These are phyloP conservation scores for Timema podura DNA, from an alignment of 2,888 invertebrate genomes.

Conservation along the genomic window DNA sequence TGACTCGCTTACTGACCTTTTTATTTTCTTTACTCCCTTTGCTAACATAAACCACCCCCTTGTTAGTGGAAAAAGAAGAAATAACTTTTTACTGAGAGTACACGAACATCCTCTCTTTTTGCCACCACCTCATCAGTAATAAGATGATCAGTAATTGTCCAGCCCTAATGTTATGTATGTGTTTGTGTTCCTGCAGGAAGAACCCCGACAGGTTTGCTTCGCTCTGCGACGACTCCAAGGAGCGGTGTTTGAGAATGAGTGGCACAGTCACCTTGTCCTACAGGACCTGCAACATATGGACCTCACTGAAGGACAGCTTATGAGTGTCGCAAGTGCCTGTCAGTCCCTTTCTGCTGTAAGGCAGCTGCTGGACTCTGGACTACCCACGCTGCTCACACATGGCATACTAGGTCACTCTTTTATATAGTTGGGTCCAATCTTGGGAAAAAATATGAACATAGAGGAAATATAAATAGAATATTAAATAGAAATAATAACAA, in stretches of 20 bases:
- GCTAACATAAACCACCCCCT: no score
- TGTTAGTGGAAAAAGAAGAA: no score
- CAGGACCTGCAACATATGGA: constrained; percentile 54
- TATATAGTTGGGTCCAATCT: no score
- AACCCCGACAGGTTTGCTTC: constrained; percentile 22
- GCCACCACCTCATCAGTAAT: no score
- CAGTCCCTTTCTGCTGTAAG: constrained; percentile 74
- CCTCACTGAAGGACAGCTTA: constrained; percentile 61
- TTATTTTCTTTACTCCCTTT: no score
- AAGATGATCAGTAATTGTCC: no score
- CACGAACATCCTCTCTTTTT: no score
- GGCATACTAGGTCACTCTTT: constrained; percentile 47
- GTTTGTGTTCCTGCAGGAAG: constrained; percentile 22
- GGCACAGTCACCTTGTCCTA: constrained; percentile 52
- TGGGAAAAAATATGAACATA: background rate
- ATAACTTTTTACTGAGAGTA: no score
- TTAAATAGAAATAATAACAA: background rate
- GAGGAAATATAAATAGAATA: background rate
- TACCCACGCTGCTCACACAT: constrained; percentile 60
- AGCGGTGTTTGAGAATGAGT: constrained; percentile 24
- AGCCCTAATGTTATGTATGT: background rate
- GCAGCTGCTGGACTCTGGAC: constrained; percentile 70
- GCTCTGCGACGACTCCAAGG: constrained; percentile 28
- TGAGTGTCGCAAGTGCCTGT: constrained; percentile 73
- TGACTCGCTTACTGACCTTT: no score